Conservation (phyloP, 1,140 invertebrate species). For the Ephestia elutella region DNA sequence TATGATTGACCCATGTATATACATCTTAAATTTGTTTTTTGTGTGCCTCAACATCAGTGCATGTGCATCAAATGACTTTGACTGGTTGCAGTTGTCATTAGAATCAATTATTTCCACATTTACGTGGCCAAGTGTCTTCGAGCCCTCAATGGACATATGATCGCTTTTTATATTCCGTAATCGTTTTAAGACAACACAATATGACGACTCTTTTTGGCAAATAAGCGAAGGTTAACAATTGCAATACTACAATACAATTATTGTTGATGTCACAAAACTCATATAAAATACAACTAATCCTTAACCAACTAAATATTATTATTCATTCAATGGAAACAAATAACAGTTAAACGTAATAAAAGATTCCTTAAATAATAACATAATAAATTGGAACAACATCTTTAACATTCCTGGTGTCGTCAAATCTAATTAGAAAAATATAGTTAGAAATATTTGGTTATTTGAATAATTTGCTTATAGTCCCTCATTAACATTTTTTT, state of each 20-base stretch:
- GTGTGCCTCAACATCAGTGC: constrained; percentile 43
- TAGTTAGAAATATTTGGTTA: neutral
- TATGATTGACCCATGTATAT: constrained; percentile 9
- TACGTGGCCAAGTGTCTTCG: constrained; percentile 28
- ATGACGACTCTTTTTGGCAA: neutral
- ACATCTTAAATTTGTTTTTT: constrained; percentile 38
- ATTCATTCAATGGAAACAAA: too few relatives aligned
- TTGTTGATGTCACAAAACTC: too few relatives aligned
- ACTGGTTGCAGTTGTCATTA: constrained; percentile 50
- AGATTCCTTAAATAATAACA: too few relatives aligned
- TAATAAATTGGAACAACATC: neutral
- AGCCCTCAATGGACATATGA: constrained; percentile 51
- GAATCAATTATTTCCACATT: constrained; percentile 69
- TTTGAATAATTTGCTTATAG: neutral
- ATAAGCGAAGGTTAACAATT: too few relatives aligned
- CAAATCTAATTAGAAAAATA: neutral
- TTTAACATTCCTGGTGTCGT: neutral
- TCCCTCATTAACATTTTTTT: neutral
- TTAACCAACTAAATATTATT: too few relatives aligned
- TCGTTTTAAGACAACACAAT: neutral
- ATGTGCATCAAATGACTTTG: constrained; percentile 57
- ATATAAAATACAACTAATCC: too few relatives aligned
- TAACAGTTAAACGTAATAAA: too few relatives aligned
- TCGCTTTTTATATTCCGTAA: constrained; percentile 51
- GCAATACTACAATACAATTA: too few relatives aligned